Percentiles rank a stretch among this genome's conserved stretches.
Evolutionary conservation across 2,888 invertebrate species (phyloP).

Genomic region (Idaea biselata): DNA sequence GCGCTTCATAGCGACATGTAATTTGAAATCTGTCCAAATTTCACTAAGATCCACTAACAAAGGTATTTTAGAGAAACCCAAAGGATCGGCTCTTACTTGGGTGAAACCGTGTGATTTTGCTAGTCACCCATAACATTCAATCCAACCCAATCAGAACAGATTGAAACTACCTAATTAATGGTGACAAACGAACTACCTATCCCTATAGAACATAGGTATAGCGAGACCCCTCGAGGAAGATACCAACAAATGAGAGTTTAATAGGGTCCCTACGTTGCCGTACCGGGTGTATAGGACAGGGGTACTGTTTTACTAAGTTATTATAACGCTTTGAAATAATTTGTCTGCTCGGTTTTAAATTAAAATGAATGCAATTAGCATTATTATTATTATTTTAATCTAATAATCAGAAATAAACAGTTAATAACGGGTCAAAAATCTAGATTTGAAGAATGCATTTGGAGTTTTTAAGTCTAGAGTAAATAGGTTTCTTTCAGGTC

Average conservation of each 20-base stretch:
- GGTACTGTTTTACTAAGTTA: neutral
- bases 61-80: too few relatives aligned
- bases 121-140: too few relatives aligned
- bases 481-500: too few relatives aligned
- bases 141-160: too few relatives aligned
- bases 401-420: neutral
- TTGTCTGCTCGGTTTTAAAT: neutral
- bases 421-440: too few relatives aligned
- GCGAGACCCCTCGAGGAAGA: neutral
- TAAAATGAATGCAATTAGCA: neutral
- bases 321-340: neutral
- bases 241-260: neutral
- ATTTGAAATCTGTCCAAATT: too few relatives aligned
- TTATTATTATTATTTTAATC: neutral
- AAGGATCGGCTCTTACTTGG: too few relatives aligned
- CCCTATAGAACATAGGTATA: neutral
- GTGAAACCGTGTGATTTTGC: too few relatives aligned
- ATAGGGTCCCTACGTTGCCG: neutral
- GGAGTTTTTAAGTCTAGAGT: too few relatives aligned
- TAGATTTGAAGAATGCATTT: too few relatives aligned
- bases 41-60: too few relatives aligned
- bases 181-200: neutral
- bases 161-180: neutral
- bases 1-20: too few relatives aligned
- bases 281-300: neutral